Conservation (phyloP, 2,113 vertebrate species). For the Craseonycteris thonglongyai region DNA sequence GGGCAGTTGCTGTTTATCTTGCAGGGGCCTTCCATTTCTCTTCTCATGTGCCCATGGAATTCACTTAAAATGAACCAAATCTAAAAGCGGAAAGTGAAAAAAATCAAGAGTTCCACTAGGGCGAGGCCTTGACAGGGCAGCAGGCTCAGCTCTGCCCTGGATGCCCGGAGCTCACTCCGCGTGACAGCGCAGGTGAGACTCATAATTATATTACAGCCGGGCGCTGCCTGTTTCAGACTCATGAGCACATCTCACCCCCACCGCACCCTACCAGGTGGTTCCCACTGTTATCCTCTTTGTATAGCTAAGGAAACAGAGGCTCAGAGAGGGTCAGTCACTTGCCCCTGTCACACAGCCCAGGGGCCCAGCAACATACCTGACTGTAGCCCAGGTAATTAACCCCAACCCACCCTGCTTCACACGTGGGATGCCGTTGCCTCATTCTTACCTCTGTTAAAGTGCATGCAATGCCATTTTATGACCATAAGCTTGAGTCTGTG, state of each 20-base stretch:
- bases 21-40: not conserved
- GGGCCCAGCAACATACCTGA: not conserved
- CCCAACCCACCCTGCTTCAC: not conserved
- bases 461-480: fast-evolving
- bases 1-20: not conserved
- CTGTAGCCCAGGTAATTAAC: fast-evolving
- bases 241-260: not conserved
- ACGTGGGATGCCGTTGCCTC: not conserved
- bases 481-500: not conserved
- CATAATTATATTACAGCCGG: fast-evolving
- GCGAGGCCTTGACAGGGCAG: not conserved
- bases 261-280: not conserved
- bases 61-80: not conserved
- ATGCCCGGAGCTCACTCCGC: fast-evolving
- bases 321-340: not conserved
- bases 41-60: not conserved
- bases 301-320: not conserved
- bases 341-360: not conserved
- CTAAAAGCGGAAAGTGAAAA: not conserved
- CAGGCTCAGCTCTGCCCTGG: not conserved
- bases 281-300: not conserved
- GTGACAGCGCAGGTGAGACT: fast-evolving
- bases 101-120: not conserved
- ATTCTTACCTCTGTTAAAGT: not conserved
- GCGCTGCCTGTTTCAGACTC: not conserved